A percentile compares a stretch with the other conserved stretches of the same genome.
Evolutionary conservation across 2,888 invertebrate species (phyloP).

Genomic region (Drosophila siamana): DNA sequence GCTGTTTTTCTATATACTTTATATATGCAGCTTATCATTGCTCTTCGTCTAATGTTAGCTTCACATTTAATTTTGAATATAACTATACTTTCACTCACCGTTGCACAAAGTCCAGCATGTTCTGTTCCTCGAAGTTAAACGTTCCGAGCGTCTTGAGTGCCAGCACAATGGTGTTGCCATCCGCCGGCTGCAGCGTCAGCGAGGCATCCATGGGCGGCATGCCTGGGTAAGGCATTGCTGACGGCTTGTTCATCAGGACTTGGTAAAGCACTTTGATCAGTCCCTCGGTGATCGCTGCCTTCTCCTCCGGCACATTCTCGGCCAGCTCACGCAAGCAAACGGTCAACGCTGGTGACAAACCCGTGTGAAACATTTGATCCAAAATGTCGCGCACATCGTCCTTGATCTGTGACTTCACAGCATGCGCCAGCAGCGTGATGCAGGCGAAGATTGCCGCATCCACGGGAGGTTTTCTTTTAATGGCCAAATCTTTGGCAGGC

Average conservation of each 20-base stretch:
- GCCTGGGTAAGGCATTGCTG: slow-evolving; percentile 88
- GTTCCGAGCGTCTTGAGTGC: slow-evolving; percentile 96
- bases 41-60: too few species aligned
- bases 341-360: slow-evolving; percentile 95
- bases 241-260: slow-evolving; percentile 94
- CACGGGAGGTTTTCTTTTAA: slow-evolving; percentile 90
- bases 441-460: slow-evolving; percentile 97
- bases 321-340: slow-evolving; percentile 96
- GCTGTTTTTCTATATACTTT: too few species aligned
- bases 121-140: slow-evolving; percentile 96
- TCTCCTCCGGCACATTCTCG: slow-evolving; percentile 93
- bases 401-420: slow-evolving; percentile 92
- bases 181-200: slow-evolving; percentile 86
- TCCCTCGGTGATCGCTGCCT: slow-evolving; percentile 96
- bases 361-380: slow-evolving; percentile 96
- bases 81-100: slow-evolving; percentile 78
- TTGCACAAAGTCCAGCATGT: slow-evolving; percentile 95
- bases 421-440: slow-evolving; percentile 95
- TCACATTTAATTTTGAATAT: too few species aligned
- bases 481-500: slow-evolving; percentile 91
- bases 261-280: slow-evolving; percentile 95
- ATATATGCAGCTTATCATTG: too few species aligned
- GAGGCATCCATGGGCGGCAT: slow-evolving; percentile 83
- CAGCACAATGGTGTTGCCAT: slow-evolving; percentile 94
- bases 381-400: slow-evolving; percentile 93